Evolutionary conservation across 2,888 invertebrate species (phyloP), one percentile per base, ranked within the genome.

Genomic region (Noctuana brunneofusca): DNA sequence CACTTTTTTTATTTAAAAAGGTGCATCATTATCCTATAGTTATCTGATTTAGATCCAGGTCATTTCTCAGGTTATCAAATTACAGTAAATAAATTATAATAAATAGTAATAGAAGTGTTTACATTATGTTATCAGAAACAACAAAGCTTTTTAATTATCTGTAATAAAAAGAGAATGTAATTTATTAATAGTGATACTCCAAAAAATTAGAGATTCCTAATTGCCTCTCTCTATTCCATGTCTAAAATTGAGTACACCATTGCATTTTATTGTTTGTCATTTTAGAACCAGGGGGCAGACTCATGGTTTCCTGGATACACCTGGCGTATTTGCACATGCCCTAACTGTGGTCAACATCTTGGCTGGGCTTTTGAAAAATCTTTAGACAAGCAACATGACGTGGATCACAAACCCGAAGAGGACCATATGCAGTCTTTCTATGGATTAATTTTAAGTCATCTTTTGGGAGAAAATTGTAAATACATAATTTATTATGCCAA

Each of bases 231-330:
- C n/a, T n/a, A n/a, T n/a, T n/a, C n/a, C n/a, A n/a, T n/a, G n/a
- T n/a, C n/a, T n/a, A n/a, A n/a, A n/a, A 2, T n/a, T 43, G 3
- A 16, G 3, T 43, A 48, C 5, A 22, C 8, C 12, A 11, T 5
- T n/a, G 14, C 4, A 1, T 22, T 14, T 24, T 49, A 12, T n/a
- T n/a, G n/a, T n/a, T n/a, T 48, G 16, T 58, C n/a, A 27, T 79
- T 77, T 48, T 67, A 93, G 93, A 92, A 89, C 79, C 92, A 92
- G 71, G 82, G 87, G 63, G 92, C 93, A 48, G 92, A 93, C 74
- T 93, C 93, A 8, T 94, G 94, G 94, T 95, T 93, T 78, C 93
- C 94, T n/a, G 94, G 94, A 11, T 94, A 92, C 72, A 90, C 90
- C 12, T 94, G 94, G 94, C 90, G 92, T 54, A 87, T 93, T 58